A percentile compares a stretch with the other conserved stretches of the same genome.
Evolutionary conservation across 2,888 invertebrate genomes (phyloP).

Genomic region (Cotesia congregata): DNA sequence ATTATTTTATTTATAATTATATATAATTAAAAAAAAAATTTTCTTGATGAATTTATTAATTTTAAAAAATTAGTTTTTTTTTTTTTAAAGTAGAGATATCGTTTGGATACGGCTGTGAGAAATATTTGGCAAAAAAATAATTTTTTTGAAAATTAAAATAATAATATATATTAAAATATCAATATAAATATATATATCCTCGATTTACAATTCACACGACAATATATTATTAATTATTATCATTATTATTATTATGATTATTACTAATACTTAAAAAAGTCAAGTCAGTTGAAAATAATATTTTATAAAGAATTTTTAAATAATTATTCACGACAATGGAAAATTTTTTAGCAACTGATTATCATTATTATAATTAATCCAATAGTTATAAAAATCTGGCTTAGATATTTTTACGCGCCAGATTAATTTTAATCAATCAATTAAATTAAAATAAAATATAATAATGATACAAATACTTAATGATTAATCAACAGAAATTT

Average conservation of each 20-base stretch:
- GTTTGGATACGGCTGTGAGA: slow-evolving; percentile 43
- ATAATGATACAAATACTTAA: not conserved
- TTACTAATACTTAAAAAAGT: slow-evolving; percentile 24
- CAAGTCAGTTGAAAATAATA: slow-evolving; percentile 38
- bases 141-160: slow-evolving; percentile 19
- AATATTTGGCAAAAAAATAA: slow-evolving; percentile 39
- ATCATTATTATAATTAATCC: slow-evolving; percentile 1
- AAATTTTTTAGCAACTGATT: slow-evolving; percentile 17
- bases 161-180: not conserved
- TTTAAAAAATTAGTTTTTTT: slow-evolving; percentile 2
- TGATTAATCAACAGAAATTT: not conserved
- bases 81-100: slow-evolving; percentile 27
- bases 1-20: slow-evolving; percentile 38
- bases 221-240: slow-evolving; percentile 37
- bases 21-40: not conserved
- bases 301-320: slow-evolving; percentile 41
- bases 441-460: slow-evolving; percentile 17
- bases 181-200: slow-evolving; percentile 12
- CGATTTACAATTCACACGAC: slow-evolving; percentile 41
- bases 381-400: slow-evolving; percentile 14
- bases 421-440: slow-evolving; percentile 17
- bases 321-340: not conserved
- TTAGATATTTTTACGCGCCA: not conserved
- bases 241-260: not conserved
- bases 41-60: not conserved